Evolutionary conservation across 1,140 invertebrate genomes (phyloP).

Genomic region (Teleopsis dalmanni): DNA sequence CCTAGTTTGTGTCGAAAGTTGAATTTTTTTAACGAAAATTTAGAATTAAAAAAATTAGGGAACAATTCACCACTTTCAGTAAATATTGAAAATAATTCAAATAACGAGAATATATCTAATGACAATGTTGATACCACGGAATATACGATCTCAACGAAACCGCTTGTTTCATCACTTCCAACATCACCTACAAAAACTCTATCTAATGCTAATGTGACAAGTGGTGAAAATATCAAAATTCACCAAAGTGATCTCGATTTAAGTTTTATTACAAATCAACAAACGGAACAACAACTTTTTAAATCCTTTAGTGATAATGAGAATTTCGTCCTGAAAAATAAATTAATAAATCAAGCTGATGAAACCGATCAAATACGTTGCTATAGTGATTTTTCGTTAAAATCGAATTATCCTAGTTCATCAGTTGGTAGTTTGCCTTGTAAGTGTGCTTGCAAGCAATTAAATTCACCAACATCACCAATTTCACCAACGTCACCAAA

Average conservation of each 20-base stretch:
- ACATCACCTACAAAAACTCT: too few species aligned
- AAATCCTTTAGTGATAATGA: constrained; percentile 10
- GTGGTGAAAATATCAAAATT: too few species aligned
- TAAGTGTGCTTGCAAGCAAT: background rate
- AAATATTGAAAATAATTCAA: too few species aligned
- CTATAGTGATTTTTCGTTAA: constrained; percentile 3
- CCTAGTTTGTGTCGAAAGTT: constrained; percentile 8
- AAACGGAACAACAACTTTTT: background rate
- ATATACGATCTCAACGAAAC: too few species aligned
- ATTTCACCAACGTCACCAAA: background rate
- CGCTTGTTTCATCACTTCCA: too few species aligned
- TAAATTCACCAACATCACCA: background rate
- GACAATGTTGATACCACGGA: too few species aligned
- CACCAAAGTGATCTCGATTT: background rate
- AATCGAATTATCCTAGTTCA: background rate
- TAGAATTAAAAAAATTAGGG: too few species aligned
- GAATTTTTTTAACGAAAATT: constrained; percentile 4
- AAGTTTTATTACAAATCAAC: background rate
- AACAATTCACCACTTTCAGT: too few species aligned
- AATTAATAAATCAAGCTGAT: background rate
- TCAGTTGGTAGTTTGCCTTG: constrained; percentile 3
- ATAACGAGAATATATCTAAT: too few species aligned
- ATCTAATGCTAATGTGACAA: too few species aligned
- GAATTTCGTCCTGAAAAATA: constrained; percentile 1
- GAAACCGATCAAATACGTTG: background rate